Evolutionary conservation across 2,113 vertebrate genomes (phyloP), one percentile per base, ranked within the genome.

Genomic region (Halcyon senegalensis): DNA sequence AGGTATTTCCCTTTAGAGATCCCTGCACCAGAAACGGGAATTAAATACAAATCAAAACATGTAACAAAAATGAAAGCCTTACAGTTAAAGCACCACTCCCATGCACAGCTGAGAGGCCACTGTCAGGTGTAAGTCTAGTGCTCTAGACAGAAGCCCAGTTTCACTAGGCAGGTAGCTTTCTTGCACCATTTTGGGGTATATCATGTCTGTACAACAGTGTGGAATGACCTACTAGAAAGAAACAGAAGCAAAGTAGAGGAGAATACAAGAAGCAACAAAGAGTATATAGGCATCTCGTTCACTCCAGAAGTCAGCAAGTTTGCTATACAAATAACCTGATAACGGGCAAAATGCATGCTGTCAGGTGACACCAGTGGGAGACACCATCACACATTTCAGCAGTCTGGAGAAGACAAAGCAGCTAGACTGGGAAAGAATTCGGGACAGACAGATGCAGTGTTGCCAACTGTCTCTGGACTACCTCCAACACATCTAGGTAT

Each of bases 331-430:
- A 82, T 56, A 85, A 72, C 30, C 27, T 68, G 48, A 76, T 46
- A 85, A 7, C 69, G 75, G 43, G 62, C 74, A 93, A 93, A 85
- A 84, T 6, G 33, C 60, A 68, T 87, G 77, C 94, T 90, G 84
- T 73, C 92, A 95, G 95, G 86, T 89, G 67, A 70, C 63, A 50
- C 73, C 93, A 59, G 68, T 70, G 85, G 72, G 94, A 96, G 62
- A 94, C 20, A 92, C 60, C 67, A 21, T 16, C 46, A 80, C 15
- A 56, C 41, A 13, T 84, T 89, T 55, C 68, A 91, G 46, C 80
- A 78, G 73, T 39, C 77, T 87, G 80, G 35, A 81, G 59, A 89
- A 87, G 48, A 79, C 39, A 72, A 58, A 43, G 53, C 64, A 94
- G 93, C 83, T 41, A 74, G 86, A 63, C 83, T 81, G 74, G 53